A percentile compares a stretch with the other conserved stretches of the same genome.
phyloP scores from a whole-genome alignment of 2,113 vertebrate genomes.

The Gambusia affinis region DNA sequence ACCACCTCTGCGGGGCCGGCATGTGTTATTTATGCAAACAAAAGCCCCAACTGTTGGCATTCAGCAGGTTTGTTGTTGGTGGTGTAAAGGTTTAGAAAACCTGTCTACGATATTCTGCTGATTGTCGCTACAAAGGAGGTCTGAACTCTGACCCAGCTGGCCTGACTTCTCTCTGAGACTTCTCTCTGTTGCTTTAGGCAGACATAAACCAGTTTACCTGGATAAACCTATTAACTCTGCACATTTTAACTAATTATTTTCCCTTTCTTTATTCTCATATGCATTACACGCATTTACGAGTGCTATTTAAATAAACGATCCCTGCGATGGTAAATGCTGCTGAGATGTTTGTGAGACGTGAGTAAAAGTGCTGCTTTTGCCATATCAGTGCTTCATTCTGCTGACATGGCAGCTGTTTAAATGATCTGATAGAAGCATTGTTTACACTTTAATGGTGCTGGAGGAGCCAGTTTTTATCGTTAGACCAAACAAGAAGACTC shows the following conservation, averaged over 20 bases:
- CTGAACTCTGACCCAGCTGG: conserved; percentile 32
- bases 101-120: background rate
- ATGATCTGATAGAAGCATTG: background rate
- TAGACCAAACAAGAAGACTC: background rate
- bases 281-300: background rate
- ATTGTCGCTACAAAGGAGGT: background rate
- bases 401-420: background rate
- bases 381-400: background rate
- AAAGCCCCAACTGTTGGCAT: conserved; percentile 17
- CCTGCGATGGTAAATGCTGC: background rate
- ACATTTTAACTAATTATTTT: background rate
- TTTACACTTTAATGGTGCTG: conserved; percentile 13
- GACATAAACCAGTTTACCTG: background rate
- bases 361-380: background rate
- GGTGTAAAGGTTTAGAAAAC: background rate
- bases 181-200: conserved; percentile 4
- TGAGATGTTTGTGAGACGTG: background rate
- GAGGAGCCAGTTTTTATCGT: conserved; percentile 41
- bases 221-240: background rate
- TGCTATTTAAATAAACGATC: too few relatives aligned
- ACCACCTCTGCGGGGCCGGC: background rate
- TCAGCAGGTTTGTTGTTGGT: background rate
- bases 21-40: conserved; percentile 32
- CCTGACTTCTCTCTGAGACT: conserved; percentile 2
- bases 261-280: background rate